phyloP scores from a whole-genome alignment of 2,113 vertebrate genomes.

The Hymenochirus boettgeri region DNA sequence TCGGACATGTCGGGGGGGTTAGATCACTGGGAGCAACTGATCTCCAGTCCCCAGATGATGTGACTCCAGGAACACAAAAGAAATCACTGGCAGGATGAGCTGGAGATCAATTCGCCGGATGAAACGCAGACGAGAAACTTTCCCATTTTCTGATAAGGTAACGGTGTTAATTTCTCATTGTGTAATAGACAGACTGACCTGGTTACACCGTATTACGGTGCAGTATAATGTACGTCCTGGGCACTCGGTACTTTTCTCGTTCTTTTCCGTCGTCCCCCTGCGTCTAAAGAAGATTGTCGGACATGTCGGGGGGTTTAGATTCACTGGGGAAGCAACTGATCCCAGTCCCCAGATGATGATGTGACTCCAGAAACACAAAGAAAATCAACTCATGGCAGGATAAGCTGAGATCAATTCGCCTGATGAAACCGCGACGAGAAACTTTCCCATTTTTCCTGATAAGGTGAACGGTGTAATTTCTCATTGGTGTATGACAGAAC shows the following conservation, averaged over 20 bases:
- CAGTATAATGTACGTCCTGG: background rate
- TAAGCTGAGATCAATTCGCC: slow-evolving; percentile 54
- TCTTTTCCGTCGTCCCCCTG: too few relatives aligned
- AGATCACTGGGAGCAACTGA: rapidly evolving
- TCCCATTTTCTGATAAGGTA: slow-evolving; percentile 56
- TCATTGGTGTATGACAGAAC: too few relatives aligned
- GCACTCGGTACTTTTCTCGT: background rate
- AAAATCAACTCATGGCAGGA: slow-evolving; percentile 19
- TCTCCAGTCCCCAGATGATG: background rate
- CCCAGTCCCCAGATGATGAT: background rate
- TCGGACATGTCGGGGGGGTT: background rate
- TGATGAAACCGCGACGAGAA: slow-evolving; percentile 58
- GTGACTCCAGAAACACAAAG: background rate
- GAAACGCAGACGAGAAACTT: slow-evolving; percentile 58
- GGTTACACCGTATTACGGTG: too few relatives aligned
- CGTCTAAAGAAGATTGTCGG: background rate
- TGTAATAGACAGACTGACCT: too few relatives aligned
- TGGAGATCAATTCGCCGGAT: slow-evolving; percentile 52
- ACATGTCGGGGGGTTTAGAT: background rate
- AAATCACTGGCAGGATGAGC: slow-evolving; percentile 46
- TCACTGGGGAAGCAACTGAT: rapidly evolving
- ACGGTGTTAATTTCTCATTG: too few relatives aligned
- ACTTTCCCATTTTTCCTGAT: slow-evolving; percentile 50
- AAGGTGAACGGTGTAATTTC: slow-evolving; percentile 53
- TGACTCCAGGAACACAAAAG: background rate